A percentile compares a stretch with the other conserved stretches of the same genome.
These are phyloP conservation scores for Heterochromis multidens DNA, from an alignment of 2,113 vertebrate species.

Conservation along the genomic window DNA sequence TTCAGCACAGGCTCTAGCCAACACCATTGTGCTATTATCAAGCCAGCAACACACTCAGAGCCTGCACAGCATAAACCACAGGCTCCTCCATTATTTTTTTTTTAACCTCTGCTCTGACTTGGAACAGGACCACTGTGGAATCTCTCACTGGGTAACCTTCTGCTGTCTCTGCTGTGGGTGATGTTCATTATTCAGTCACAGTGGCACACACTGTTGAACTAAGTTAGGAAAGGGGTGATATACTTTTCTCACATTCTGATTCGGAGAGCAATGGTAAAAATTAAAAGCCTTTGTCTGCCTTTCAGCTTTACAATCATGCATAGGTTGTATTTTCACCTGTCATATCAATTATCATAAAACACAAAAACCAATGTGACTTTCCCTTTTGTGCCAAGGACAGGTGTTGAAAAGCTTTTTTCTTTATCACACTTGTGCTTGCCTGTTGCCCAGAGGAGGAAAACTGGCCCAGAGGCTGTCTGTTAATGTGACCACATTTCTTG, in stretches of 20 bases:
- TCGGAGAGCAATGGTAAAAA: no score
- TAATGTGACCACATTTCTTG: background rate
- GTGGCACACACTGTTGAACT: background rate
- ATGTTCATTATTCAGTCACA: background rate
- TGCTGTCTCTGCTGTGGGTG: background rate
- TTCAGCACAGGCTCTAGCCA: background rate
- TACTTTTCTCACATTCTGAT: background rate
- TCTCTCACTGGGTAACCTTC: slow-evolving; percentile 13
- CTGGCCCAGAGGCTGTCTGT: background rate
- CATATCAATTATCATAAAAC: background rate
- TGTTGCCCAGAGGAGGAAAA: background rate
- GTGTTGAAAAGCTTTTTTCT: background rate
- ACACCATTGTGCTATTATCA: background rate
- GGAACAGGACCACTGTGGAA: slow-evolving; percentile 3
- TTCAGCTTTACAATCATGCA: background rate
- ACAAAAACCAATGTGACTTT: background rate
- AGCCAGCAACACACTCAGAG: background rate
- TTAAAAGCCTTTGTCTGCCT: background rate
- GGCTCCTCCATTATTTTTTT: background rate
- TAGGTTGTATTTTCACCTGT: background rate
- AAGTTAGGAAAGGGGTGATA: background rate
- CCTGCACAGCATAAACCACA: background rate
- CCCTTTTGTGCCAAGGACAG: background rate
- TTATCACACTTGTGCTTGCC: background rate
- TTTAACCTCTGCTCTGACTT: slow-evolving; percentile 32